phyloP scores from a whole-genome alignment of 2,888 invertebrate genomes.

The Aleiodes testaceus region DNA sequence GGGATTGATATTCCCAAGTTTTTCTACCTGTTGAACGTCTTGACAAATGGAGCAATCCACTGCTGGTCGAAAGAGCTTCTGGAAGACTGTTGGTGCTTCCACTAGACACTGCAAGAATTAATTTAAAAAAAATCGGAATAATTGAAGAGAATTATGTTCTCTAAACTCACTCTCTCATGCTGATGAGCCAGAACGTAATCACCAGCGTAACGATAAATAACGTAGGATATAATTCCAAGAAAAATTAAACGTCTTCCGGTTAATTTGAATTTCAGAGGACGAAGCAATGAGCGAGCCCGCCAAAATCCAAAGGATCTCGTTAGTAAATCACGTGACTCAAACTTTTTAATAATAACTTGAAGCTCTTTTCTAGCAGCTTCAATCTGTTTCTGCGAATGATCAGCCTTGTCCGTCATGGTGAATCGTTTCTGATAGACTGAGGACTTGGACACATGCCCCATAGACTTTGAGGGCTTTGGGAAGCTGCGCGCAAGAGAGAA shows the following conservation, averaged over 20 bases:
- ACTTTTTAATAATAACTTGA: slow-evolving; percentile 53
- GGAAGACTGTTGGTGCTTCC: slow-evolving; percentile 59
- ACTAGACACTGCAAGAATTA: slow-evolving; percentile 61
- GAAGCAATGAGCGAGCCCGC: slow-evolving; percentile 50
- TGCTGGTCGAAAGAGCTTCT: slow-evolving; percentile 81
- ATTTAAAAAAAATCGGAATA: not conserved
- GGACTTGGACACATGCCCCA: slow-evolving; percentile 25
- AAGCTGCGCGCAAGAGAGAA: slow-evolving; percentile 56
- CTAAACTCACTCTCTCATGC: slow-evolving; percentile 44
- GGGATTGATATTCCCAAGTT: slow-evolving; percentile 80
- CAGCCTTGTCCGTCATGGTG: slow-evolving; percentile 55
- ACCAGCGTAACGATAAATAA: slow-evolving; percentile 49
- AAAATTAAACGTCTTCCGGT: slow-evolving; percentile 51
- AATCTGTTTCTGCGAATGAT: slow-evolving; percentile 50
- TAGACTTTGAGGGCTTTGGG: slow-evolving; percentile 44
- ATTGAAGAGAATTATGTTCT: no score
- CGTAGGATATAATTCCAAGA: slow-evolving; percentile 50
- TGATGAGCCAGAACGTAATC: slow-evolving; percentile 46
- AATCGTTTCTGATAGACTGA: slow-evolving; percentile 46
- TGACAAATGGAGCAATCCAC: slow-evolving; percentile 87
- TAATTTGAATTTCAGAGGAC: slow-evolving; percentile 40
- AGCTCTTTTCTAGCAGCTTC: slow-evolving; percentile 59
- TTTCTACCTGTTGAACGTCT: slow-evolving; percentile 78
- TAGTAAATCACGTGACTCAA: slow-evolving; percentile 50
- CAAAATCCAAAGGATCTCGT: slow-evolving; percentile 50